Evolutionary conservation across 2,797 vertebrate species (phyloP).

Genomic region (Glyptemys insculpta): DNA sequence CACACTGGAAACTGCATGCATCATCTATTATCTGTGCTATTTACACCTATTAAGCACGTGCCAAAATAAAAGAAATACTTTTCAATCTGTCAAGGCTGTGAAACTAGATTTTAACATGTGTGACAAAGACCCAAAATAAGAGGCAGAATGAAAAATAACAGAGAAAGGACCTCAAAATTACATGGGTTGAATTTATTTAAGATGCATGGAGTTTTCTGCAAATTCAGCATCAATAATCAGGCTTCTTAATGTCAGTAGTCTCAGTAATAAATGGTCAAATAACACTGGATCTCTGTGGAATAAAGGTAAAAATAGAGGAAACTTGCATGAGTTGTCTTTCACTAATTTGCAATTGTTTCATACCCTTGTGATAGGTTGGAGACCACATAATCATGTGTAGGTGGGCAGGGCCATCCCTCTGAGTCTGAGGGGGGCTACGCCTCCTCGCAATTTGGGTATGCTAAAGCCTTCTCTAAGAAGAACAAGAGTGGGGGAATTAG

Average conservation of each 20-base stretch:
- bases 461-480: no score
- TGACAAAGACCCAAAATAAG: background rate
- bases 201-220: background rate
- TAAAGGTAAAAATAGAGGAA: conserved; percentile 24
- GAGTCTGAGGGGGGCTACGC: no score
- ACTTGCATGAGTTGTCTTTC: conserved; percentile 3
- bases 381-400: conserved; percentile 6
- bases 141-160: conserved; percentile 18
- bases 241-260: background rate
- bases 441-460: no score
- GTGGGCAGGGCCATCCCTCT: no score
- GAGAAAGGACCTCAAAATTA: background rate
- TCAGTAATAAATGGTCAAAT: background rate
- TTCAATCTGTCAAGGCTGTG: conserved; percentile 12
- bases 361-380: conserved; percentile 30
- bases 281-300: background rate
- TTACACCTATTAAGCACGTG: background rate
- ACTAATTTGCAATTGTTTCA: conserved; percentile 12
- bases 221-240: background rate
- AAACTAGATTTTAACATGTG: background rate
- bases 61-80: background rate
- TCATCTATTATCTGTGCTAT: background rate
- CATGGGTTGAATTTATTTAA: background rate
- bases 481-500: no score
- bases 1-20: background rate